Percentiles rank a stretch among this genome's conserved stretches.
phyloP scores from a whole-genome alignment of 2,113 vertebrate genomes.

The Dipodomys merriami region DNA sequence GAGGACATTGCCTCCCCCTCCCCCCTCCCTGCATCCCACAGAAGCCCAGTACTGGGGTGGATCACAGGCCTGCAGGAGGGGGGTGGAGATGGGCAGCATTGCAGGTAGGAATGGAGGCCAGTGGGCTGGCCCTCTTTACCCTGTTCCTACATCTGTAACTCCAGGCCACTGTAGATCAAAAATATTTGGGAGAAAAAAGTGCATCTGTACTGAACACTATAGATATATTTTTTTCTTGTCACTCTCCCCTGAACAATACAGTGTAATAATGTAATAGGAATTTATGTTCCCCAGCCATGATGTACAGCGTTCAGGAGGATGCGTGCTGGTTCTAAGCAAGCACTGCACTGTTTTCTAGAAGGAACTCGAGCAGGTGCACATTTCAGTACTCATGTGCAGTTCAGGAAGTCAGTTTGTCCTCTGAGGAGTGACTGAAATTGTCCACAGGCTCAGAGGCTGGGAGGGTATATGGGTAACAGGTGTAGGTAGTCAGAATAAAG shows the following conservation, averaged over 20 bases:
- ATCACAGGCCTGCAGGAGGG: neutral
- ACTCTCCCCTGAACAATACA: neutral
- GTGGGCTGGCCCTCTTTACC: rapidly evolving
- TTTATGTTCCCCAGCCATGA: neutral
- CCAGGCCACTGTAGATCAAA: neutral
- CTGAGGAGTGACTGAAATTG: neutral
- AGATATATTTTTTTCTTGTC: no score
- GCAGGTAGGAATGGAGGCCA: no score
- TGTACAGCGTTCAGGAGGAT: neutral
- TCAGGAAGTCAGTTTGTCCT: neutral
- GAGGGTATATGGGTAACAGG: neutral
- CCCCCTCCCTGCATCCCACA: neutral
- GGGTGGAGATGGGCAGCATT: no score
- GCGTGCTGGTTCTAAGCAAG: no score
- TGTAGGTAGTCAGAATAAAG: neutral
- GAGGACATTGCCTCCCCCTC: neutral
- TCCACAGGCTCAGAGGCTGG: neutral
- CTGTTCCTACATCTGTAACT: neutral
- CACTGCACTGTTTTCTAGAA: neutral
- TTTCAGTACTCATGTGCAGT: neutral
- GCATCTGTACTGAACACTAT: neutral
- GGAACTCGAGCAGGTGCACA: neutral
- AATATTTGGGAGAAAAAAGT: neutral
- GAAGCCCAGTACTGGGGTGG: neutral
- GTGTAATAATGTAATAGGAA: neutral